Evolutionary conservation across 2,888 invertebrate genomes (phyloP).

Genomic region (Caenorhabditis sp.): DNA sequence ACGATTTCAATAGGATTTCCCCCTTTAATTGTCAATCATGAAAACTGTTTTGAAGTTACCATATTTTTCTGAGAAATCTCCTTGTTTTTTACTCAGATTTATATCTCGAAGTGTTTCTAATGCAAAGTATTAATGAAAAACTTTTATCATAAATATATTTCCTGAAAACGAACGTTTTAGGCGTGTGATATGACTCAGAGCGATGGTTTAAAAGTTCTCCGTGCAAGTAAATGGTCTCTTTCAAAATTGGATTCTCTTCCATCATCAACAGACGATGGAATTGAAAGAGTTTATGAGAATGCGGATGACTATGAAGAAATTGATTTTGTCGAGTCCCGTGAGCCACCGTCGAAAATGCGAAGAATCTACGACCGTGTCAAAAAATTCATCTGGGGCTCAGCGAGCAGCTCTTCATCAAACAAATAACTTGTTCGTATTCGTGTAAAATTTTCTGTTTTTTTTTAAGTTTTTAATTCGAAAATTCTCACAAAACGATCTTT

Average conservation of each 20-base stretch:
- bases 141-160: too few species aligned
- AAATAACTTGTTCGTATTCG: neutral
- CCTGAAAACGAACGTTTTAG: too few species aligned
- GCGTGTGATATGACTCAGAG: too few species aligned
- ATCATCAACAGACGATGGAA: conserved; percentile 10
- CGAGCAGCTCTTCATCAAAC: neutral
- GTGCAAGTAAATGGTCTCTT: conserved; percentile 39
- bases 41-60: too few species aligned
- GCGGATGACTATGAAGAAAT: conserved; percentile 28
- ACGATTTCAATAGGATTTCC: too few species aligned
- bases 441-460: neutral
- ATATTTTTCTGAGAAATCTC: too few species aligned
- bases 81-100: too few species aligned
- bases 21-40: too few species aligned
- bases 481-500: neutral
- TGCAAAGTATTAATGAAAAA: too few species aligned
- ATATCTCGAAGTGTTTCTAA: too few species aligned
- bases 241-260: conserved; percentile 30
- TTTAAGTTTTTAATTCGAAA: conserved; percentile 1
- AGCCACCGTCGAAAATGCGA: conserved; percentile 49
- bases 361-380: conserved; percentile 40
- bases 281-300: conserved; percentile 22
- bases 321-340: conserved; percentile 9
- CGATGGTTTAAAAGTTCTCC: neutral
- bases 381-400: conserved; percentile 29